Evolutionary conservation across 1,140 invertebrate species (phyloP).

Genomic region (Trinorchestia longiramus): DNA sequence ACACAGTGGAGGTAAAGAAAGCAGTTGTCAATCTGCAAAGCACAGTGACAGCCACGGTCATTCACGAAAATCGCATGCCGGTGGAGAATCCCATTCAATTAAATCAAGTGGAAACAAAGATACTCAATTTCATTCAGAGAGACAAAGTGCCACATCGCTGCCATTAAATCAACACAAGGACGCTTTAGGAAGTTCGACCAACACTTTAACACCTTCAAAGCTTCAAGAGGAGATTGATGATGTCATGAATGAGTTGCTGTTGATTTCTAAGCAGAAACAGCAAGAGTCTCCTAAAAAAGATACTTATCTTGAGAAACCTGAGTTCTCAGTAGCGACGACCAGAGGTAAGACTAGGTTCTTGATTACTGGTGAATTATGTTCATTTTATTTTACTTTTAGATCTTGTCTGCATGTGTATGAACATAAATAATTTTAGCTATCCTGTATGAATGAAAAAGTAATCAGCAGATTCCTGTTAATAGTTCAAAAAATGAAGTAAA

Average conservation of each 20-base stretch:
- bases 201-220: not conserved
- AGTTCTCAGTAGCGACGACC: not conserved
- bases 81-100: not conserved
- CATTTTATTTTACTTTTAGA: not conserved
- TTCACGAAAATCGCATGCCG: not conserved
- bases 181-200: not conserved
- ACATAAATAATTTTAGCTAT: not conserved
- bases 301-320: not conserved
- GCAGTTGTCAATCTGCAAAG: not conserved
- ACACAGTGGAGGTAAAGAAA: not conserved
- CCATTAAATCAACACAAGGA: not conserved
- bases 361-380: not conserved
- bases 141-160: not conserved
- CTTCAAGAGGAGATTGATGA: slow-evolving; percentile 65
- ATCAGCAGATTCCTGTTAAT: not conserved
- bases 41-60: not conserved
- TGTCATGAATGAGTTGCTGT: slow-evolving; percentile 65
- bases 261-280: slow-evolving; percentile 64
- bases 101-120: not conserved
- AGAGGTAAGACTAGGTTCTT: not conserved
- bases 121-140: not conserved
- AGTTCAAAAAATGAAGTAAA: not conserved
- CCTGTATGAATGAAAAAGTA: not conserved
- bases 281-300: slow-evolving; percentile 27
- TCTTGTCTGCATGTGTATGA: not conserved